Percentiles rank a stretch among this genome's conserved stretches.
These are phyloP conservation scores for Chloroceryle inda DNA, from an alignment of 2,797 vertebrate species.

Conservation along the genomic window DNA sequence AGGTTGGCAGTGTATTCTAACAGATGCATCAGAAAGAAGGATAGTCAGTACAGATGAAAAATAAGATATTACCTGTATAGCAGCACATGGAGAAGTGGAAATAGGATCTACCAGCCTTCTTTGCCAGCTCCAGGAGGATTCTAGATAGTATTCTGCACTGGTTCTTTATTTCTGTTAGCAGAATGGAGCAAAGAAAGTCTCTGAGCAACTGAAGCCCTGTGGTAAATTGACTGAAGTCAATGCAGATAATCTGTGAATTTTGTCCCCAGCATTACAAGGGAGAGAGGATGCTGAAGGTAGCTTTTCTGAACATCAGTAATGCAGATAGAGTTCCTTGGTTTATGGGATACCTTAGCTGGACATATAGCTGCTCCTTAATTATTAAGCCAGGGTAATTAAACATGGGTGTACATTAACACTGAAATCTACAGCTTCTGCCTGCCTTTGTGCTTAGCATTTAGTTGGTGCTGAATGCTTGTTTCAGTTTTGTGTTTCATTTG, in stretches of 20 bases:
- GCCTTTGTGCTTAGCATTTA: background rate
- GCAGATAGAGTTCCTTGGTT: slow-evolving; percentile 14
- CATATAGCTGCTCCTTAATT: background rate
- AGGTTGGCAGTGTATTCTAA: background rate
- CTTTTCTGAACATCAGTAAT: slow-evolving; percentile 23
- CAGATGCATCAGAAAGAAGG: background rate
- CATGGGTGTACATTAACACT: background rate
- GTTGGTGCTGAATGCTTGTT: background rate
- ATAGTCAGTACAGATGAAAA: background rate
- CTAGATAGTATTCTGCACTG: background rate
- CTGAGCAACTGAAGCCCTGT: background rate
- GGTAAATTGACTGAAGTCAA: background rate
- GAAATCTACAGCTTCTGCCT: background rate
- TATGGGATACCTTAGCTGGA: background rate
- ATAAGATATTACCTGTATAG: background rate
- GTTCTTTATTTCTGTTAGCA: slow-evolving; percentile 9
- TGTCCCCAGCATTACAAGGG: background rate
- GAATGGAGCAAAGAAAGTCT: background rate
- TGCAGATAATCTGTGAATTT: background rate
- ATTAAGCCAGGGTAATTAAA: background rate
- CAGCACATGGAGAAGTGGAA: background rate
- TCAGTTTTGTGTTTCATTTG: background rate
- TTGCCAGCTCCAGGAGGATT: background rate
- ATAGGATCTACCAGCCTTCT: slow-evolving; percentile 30
- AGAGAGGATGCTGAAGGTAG: background rate